A percentile compares a stretch with the other conserved stretches of the same genome.
Evolutionary conservation across 2,888 invertebrate genomes (phyloP).

Genomic region (Conops quadrifasciatus): DNA sequence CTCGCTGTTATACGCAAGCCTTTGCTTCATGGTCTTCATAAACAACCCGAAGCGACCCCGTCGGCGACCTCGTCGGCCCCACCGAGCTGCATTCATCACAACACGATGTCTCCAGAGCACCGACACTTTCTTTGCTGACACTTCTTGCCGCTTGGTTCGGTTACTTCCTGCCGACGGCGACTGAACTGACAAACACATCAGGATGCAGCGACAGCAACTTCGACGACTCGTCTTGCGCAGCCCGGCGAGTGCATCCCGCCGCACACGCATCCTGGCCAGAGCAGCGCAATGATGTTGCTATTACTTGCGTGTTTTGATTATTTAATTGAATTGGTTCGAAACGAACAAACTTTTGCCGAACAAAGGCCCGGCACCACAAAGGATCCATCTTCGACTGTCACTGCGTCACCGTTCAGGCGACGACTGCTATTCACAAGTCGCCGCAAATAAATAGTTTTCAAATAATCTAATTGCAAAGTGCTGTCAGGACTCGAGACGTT

Average conservation of each 20-base stretch:
- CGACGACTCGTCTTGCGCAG: not conserved
- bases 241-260: not conserved
- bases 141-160: no score
- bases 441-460: conserved; percentile 33
- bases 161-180: not conserved
- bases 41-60: no score
- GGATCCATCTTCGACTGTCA: not conserved
- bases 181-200: not conserved
- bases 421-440: not conserved
- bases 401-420: not conserved
- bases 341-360: conserved; percentile 8
- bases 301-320: conserved; percentile 35
- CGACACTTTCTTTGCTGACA: no score
- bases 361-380: not conserved
- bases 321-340: conserved; percentile 32
- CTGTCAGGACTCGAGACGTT: conserved; percentile 19
- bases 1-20: no score
- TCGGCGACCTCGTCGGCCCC: no score
- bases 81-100: no score
- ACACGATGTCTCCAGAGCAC: no score
- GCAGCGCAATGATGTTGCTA: not conserved
- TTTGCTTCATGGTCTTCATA: no score
- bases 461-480: conserved; percentile 36
- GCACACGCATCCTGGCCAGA: not conserved
- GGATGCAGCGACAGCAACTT: not conserved